These are phyloP conservation scores for Schrankia costaestrigalis DNA, from an alignment of 2,888 invertebrate species.

Conservation along the genomic window DNA sequence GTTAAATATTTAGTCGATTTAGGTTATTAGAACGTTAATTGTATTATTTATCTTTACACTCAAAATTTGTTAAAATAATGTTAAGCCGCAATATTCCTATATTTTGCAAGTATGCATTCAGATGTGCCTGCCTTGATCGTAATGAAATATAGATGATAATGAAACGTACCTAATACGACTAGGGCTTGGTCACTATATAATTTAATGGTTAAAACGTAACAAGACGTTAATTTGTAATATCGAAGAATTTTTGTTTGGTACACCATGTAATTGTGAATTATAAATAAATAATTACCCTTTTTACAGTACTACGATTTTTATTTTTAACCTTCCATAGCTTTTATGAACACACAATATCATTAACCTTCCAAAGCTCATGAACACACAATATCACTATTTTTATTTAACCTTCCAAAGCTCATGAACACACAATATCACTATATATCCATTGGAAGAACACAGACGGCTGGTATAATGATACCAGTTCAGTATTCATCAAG, in stretches of 20 bases:
- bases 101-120: slow-evolving; percentile 51
- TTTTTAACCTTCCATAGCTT: slow-evolving; percentile 5
- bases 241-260: slow-evolving; percentile 63
- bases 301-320: slow-evolving; percentile 54
- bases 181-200: slow-evolving; percentile 55
- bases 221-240: slow-evolving; percentile 56
- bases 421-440: no score
- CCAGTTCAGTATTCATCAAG: no score
- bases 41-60: slow-evolving; percentile 78
- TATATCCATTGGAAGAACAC: no score
- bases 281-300: slow-evolving; percentile 76
- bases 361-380: no score
- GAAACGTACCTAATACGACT: slow-evolving; percentile 43
- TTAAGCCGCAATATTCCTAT: slow-evolving; percentile 32
- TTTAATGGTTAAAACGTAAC: slow-evolving; percentile 36
- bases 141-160: slow-evolving; percentile 43
- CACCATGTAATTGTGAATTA: slow-evolving; percentile 73
- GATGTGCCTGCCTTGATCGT: slow-evolving; percentile 44
- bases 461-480: no score
- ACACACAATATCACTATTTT: no score
- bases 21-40: slow-evolving; percentile 73
- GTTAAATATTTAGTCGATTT: slow-evolving; percentile 77
- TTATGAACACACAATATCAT: no score
- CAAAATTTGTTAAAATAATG: slow-evolving; percentile 60
- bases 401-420: no score